Conservation (phyloP, 2,113 vertebrate genomes). For the Hylia prasina region DNA sequence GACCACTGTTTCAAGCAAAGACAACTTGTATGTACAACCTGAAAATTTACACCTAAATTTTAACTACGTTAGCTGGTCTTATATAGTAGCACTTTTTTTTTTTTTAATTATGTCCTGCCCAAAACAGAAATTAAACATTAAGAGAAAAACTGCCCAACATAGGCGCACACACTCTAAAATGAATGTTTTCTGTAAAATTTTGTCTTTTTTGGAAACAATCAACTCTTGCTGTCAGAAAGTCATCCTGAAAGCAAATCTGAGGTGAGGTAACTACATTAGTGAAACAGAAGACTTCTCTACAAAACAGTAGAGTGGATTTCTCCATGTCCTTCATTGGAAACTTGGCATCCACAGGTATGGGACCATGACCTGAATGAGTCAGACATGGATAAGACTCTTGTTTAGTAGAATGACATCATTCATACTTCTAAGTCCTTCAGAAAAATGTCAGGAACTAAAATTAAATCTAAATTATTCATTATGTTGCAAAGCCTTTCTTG, state of each 20-base stretch:
- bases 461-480: background rate
- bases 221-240: background rate
- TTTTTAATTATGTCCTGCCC: background rate
- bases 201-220: background rate
- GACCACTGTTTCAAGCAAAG: background rate
- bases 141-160: background rate
- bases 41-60: background rate
- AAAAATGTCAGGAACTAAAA: background rate
- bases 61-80: background rate
- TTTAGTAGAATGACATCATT: background rate
- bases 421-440: background rate
- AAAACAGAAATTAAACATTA: background rate
- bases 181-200: background rate
- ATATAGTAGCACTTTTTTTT: accelerated
- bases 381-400: background rate
- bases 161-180: background rate
- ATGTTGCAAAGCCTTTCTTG: background rate
- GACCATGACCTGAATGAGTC: background rate
- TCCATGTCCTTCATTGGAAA: background rate
- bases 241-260: background rate
- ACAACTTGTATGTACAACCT: background rate
- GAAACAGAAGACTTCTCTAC: background rate
- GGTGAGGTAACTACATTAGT: background rate
- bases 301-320: background rate
- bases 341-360: background rate